These are phyloP conservation scores for Orthosia gracilis DNA, from an alignment of 2,888 invertebrate genomes.

Conservation along the genomic window DNA sequence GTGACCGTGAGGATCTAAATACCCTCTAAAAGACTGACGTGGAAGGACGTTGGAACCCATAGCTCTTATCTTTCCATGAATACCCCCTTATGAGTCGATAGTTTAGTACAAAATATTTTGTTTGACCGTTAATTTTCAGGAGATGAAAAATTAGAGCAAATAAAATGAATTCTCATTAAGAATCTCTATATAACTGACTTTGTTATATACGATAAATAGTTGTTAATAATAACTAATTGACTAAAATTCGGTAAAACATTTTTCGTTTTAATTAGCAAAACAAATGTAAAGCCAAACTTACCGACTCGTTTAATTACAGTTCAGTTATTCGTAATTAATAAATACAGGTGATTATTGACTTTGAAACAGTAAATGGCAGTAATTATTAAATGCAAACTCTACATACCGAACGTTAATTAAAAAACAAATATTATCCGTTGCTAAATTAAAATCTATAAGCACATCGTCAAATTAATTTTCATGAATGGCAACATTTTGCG, in stretches of 20 bases:
- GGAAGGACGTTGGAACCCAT: no score
- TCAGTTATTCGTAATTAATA: conserved; percentile 25
- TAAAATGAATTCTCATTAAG: background rate
- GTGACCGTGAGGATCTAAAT: no score
- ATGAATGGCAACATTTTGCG: conserved; percentile 20
- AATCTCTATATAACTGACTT: background rate
- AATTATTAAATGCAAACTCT: background rate
- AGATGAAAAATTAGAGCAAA: background rate
- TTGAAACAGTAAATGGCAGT: background rate
- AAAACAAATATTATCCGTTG: background rate
- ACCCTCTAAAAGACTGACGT: no score
- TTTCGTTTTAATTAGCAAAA: conserved; percentile 7
- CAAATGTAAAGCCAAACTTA: background rate
- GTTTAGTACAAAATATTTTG: conserved; percentile 16
- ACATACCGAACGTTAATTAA: background rate
- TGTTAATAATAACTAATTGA: background rate
- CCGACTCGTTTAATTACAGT: background rate
- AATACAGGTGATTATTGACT: background rate
- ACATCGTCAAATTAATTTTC: conserved; percentile 11
- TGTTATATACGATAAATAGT: background rate
- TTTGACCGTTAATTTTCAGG: conserved; percentile 17
- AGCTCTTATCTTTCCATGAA: no score
- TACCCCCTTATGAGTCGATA: no score
- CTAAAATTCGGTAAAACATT: background rate
- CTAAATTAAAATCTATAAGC: background rate